phyloP scores from a whole-genome alignment of 2,888 invertebrate species.

The Lasioglossum lativentre region DNA sequence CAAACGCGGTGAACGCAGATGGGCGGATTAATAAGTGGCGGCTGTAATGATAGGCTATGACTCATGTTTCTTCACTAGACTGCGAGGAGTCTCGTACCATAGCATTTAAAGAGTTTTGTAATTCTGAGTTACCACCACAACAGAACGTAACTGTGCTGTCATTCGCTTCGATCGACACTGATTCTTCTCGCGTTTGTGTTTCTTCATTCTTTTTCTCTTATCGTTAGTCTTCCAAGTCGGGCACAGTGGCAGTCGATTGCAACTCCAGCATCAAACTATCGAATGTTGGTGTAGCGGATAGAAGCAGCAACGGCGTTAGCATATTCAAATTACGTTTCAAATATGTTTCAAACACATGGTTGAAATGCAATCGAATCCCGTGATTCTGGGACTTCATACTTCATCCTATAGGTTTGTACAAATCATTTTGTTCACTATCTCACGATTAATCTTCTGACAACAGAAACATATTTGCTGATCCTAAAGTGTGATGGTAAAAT shows the following conservation, averaged over 20 bases:
- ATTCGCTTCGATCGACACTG: no score
- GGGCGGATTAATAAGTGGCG: background rate
- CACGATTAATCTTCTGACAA: background rate
- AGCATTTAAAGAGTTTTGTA: no score
- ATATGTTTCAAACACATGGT: no score
- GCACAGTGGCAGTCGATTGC: conserved; percentile 7
- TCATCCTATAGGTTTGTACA: background rate
- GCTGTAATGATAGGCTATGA: background rate
- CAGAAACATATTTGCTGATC: background rate
- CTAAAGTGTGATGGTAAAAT: no score
- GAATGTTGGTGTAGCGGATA: conserved; percentile 71
- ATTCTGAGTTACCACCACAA: no score
- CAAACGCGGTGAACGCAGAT: background rate
- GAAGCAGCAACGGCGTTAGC: no score
- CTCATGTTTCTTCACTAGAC: background rate
- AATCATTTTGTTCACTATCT: background rate
- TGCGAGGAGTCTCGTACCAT: background rate
- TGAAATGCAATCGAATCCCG: no score
- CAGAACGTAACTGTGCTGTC: no score
- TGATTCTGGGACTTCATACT: background rate
- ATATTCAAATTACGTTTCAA: no score
- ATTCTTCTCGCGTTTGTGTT: conserved; percentile 63
- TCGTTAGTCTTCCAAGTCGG: conserved; percentile 43
- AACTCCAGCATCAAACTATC: conserved; percentile 70
- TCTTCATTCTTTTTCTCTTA: conserved; percentile 71